Conservation (phyloP, 35 echinoderm and acorn worm genomes). For the Lytechinus pictus region DNA sequence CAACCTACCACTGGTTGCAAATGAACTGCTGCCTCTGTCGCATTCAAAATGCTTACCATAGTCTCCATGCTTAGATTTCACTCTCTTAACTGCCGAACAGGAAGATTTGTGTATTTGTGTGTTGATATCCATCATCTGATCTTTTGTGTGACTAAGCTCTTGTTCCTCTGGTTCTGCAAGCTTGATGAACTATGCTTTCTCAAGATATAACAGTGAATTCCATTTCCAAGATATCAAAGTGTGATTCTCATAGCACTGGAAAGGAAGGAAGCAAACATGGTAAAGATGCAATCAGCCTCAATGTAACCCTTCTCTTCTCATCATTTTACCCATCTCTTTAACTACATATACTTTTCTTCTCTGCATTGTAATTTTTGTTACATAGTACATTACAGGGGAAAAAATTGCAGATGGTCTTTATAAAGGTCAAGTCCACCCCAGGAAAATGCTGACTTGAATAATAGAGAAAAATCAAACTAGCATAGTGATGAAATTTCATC, state of each 20-base stretch:
- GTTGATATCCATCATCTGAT: neutral
- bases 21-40: neutral
- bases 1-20: neutral
- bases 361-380: no score
- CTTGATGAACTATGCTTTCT: neutral
- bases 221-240: neutral
- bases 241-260: neutral
- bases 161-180: neutral
- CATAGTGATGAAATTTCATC: no score
- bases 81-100: neutral
- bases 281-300: neutral
- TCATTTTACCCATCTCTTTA: no score
- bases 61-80: neutral
- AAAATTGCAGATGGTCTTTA: no score
- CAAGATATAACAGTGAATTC: neutral
- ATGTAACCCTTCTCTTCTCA: no score
- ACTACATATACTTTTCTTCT: no score
- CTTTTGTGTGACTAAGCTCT: neutral
- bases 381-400: no score
- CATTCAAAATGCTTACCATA: neutral
- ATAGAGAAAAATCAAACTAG: no score
- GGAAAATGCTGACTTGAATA: no score
- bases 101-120: neutral
- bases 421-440: no score
- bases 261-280: constrained; percentile 24